Conservation (phyloP, 2,797 vertebrate species). For the Squalus acanthias region DNA sequence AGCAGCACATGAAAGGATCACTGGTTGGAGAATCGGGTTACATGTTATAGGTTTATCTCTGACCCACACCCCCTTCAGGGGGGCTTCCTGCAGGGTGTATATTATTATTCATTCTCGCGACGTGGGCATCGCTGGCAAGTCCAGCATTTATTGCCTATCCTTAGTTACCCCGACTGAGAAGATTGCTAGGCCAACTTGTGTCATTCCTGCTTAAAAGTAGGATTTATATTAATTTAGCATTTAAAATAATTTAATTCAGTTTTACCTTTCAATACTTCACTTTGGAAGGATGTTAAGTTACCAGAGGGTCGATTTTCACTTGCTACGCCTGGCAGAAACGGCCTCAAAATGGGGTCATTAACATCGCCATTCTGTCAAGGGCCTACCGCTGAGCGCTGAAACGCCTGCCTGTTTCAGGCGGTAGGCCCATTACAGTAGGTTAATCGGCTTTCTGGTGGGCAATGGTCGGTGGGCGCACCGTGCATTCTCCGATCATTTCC, state of each 20-base stretch:
- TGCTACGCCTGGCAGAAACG: not conserved
- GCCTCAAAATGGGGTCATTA: not conserved
- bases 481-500: not conserved
- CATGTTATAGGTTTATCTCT: not conserved
- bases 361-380: not conserved
- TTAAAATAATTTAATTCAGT: not conserved
- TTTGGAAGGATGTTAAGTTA: not conserved
- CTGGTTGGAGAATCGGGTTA: not conserved
- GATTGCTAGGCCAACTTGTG: not conserved
- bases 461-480: not conserved
- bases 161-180: not conserved
- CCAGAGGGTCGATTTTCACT: not conserved
- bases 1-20: not conserved
- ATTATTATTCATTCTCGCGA: not conserved
- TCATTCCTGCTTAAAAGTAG: not conserved
- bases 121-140: not conserved
- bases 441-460: not conserved
- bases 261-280: not conserved
- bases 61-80: not conserved
- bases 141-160: not conserved
- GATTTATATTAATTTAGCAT: not conserved
- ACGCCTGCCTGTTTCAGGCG: not conserved
- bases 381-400: not conserved
- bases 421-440: not conserved
- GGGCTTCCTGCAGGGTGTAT: not conserved